A percentile compares a stretch with the other conserved stretches of the same genome.
These are phyloP conservation scores for Phengaris arion DNA, from an alignment of 2,888 invertebrate genomes.

Conservation along the genomic window DNA sequence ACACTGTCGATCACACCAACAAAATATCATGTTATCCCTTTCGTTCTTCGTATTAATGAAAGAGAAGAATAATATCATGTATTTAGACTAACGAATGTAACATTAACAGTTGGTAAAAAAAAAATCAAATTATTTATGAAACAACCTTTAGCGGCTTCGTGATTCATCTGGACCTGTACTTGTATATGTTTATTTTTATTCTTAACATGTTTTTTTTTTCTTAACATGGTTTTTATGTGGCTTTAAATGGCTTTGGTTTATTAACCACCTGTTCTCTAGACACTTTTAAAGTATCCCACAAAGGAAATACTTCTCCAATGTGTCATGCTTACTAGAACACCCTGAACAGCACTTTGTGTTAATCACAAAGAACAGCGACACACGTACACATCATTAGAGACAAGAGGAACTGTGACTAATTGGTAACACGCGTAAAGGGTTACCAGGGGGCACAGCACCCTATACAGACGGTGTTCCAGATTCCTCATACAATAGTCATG, in stretches of 20 bases:
- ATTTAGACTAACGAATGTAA: neutral
- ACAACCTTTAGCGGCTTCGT: neutral
- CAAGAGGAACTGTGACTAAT: neutral
- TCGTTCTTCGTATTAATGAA: too few relatives aligned
- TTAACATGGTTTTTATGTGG: neutral
- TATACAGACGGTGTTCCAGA: neutral
- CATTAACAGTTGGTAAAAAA: neutral
- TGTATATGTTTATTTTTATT: neutral
- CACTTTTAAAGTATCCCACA: neutral
- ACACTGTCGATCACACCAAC: too few relatives aligned
- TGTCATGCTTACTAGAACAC: neutral
- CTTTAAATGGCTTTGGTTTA: neutral
- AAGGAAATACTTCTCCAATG: neutral
- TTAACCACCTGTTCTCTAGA: neutral
- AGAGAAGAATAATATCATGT: too few relatives aligned
- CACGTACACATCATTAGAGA: slow-evolving; percentile 5
- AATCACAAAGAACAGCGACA: neutral
- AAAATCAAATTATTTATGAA: neutral
- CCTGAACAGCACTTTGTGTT: neutral
- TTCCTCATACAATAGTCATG: neutral
- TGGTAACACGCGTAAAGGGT: slow-evolving; percentile 7
- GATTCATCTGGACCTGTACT: neutral
- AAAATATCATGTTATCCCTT: too few relatives aligned
- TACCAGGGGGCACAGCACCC: neutral
- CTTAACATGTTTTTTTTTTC: too few relatives aligned